Percentiles rank a stretch among this genome's conserved stretches.
These are phyloP conservation scores for Myopa tessellatipennis DNA, from an alignment of 2,888 invertebrate species.

Conservation along the genomic window DNA sequence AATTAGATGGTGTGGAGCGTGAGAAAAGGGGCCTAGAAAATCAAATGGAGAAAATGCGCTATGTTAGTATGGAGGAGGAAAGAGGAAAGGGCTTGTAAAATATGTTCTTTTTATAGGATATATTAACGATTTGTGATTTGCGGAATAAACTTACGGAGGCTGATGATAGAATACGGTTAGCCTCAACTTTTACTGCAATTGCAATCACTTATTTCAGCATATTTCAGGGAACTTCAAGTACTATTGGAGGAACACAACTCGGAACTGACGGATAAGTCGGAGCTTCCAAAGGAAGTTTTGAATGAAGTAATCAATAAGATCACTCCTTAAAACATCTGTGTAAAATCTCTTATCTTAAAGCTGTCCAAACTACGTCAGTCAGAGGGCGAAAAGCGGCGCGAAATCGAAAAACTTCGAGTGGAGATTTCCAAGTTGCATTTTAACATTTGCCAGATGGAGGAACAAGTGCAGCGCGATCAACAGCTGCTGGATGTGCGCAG, in stretches of 20 bases:
- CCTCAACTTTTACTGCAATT: background rate
- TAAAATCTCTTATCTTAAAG: constrained; percentile 25
- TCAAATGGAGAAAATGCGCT: constrained; percentile 39
- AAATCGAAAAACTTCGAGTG: constrained; percentile 52
- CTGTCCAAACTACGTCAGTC: constrained; percentile 45
- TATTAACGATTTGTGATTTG: constrained; percentile 17
- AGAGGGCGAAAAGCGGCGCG: constrained; percentile 49
- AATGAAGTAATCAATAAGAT: constrained; percentile 43
- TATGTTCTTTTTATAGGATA: constrained; percentile 37
- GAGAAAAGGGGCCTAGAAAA: constrained; percentile 32
- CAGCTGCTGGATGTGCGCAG: constrained; percentile 56
- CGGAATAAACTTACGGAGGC: constrained; percentile 36
- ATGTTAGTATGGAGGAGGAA: constrained; percentile 31
- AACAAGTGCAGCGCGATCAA: constrained; percentile 55
- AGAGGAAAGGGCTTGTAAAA: background rate
- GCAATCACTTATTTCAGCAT: background rate
- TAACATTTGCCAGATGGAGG: constrained; percentile 53
- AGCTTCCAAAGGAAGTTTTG: constrained; percentile 39
- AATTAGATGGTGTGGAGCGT: constrained; percentile 38
- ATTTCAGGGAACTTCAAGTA: constrained; percentile 41
- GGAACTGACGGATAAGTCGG: constrained; percentile 8
- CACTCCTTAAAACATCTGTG: background rate
- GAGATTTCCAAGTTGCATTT: constrained; percentile 52
- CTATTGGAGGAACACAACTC: constrained; percentile 33
- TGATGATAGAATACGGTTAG: constrained; percentile 40